Base-by-base conservation (phyloP, 2,888 invertebrate species). In the Drosophila cracens region DNA sequence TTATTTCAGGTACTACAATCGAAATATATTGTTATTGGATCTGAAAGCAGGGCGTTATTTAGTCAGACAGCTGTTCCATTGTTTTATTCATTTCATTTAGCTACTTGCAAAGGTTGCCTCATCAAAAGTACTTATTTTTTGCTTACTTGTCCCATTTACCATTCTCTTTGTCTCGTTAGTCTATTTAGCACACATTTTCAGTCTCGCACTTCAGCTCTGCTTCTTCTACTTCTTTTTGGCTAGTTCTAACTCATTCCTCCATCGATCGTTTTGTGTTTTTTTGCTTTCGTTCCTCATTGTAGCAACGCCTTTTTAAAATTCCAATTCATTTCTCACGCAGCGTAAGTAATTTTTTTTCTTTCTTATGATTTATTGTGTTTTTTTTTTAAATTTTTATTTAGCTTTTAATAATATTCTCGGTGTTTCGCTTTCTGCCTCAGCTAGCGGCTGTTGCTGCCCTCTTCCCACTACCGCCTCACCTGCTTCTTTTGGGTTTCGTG, bases 241-340 rank as follows among this genome's bases (percentile, higher is more conserved):
- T 27, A 27, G 18, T 63, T 66, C 71, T 76, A 63, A 69, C 38
- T 57, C 18, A 18, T 40, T n/a, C 25, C 16, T 51, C 46, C 34
- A 49, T 67, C 51, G 57, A 43, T 16, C 8, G 25, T 16, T 16
- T 25, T 46, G 4, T 8, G 7, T 16, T 31, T 40, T 57, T 21
- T 62, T 65, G 67, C 71, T 71, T 71, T 65, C 60, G 18, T 68
- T 72, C 67, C 60, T 31, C 56, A 60, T 54, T 36, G 34, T 25
- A 16, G 49, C 48, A 58, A 59, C 64, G 70, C 25, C 18, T 36
- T 49, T 54, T 60, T 25, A 53, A 71, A 56, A 70, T 74, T 70
- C 52, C 60, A 43, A 73, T 57, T 21, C 70, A 70, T 74, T 81
- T 87, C 82, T 73, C 80, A 87, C 71, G 76, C 65, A 18, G 68